A percentile compares a stretch with the other conserved stretches of the same genome.
These are phyloP conservation scores for Eucera pruinosa DNA, from an alignment of 2,888 invertebrate genomes.

Conservation along the genomic window DNA sequence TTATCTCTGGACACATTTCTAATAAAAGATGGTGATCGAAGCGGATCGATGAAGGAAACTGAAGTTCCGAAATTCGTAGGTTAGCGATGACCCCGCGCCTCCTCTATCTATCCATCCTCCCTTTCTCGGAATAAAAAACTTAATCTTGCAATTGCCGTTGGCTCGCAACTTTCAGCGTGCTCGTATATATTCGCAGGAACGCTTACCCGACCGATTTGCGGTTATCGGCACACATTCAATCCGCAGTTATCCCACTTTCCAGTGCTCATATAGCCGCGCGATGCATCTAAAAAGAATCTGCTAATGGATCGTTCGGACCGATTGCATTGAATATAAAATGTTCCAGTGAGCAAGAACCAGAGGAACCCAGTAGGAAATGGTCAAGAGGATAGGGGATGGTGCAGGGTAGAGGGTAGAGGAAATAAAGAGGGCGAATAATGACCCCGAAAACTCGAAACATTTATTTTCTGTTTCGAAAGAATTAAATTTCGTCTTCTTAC, in stretches of 20 bases:
- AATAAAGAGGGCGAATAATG: neutral
- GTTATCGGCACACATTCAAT: constrained; percentile 49
- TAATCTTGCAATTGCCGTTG: constrained; percentile 52
- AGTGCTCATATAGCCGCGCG: constrained; percentile 28
- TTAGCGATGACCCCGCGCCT: neutral
- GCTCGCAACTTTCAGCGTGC: constrained; percentile 39
- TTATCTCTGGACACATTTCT: constrained; percentile 1
- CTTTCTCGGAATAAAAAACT: constrained; percentile 28
- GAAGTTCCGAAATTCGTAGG: constrained; percentile 8
- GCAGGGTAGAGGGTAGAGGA: too few relatives aligned
- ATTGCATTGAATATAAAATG: constrained; percentile 44
- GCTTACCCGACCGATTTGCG: constrained; percentile 47
- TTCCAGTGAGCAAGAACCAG: neutral
- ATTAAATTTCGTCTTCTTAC: too few relatives aligned
- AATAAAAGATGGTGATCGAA: neutral
- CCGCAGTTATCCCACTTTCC: constrained; percentile 53
- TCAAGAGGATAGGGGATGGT: neutral
- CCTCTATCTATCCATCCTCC: constrained; percentile 16
- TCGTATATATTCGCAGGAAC: constrained; percentile 33
- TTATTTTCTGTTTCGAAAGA: too few relatives aligned
- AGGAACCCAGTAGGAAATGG: neutral
- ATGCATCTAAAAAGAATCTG: constrained; percentile 48
- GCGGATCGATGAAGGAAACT: constrained; percentile 10
- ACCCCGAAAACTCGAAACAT: too few relatives aligned
- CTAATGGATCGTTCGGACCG: constrained; percentile 45